phyloP scores from a whole-genome alignment of 1,140 invertebrate species.

The Drosophila micromelanica region DNA sequence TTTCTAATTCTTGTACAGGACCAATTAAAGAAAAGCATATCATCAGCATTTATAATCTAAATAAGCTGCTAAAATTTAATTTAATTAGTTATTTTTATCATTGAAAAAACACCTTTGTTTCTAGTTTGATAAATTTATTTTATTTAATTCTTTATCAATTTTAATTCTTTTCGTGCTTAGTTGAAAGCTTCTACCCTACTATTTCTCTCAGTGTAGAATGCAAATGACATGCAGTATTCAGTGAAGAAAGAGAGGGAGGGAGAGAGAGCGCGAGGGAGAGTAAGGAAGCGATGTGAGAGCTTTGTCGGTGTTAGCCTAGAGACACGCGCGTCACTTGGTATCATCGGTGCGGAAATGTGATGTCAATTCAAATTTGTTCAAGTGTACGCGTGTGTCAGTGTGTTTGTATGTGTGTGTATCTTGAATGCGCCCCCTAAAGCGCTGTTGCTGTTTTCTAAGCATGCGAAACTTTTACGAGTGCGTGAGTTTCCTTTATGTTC shows the following conservation, averaged over 20 bases:
- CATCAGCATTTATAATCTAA: no score
- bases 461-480: constrained; percentile 61
- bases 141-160: no score
- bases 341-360: constrained; percentile 74
- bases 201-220: constrained; percentile 11
- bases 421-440: constrained; percentile 5
- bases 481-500: constrained; percentile 42
- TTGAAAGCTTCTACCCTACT: not conserved
- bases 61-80: no score
- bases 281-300: no score
- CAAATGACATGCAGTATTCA: not conserved
- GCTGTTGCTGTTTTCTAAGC: constrained; percentile 39
- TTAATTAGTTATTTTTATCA: no score
- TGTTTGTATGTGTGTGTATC: not conserved
- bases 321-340: constrained; percentile 30
- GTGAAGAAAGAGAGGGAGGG: not conserved
- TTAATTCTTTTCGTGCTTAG: no score
- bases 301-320: constrained; percentile 6
- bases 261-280: not conserved
- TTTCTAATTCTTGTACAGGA: no score
- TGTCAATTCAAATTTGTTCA: constrained; percentile 70
- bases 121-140: no score
- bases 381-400: constrained; percentile 18
- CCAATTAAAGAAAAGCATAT: no score
- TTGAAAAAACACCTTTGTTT: no score